Base-by-base conservation (phyloP, 1,140 invertebrate species). In the Tetraneura akinire region DNA sequence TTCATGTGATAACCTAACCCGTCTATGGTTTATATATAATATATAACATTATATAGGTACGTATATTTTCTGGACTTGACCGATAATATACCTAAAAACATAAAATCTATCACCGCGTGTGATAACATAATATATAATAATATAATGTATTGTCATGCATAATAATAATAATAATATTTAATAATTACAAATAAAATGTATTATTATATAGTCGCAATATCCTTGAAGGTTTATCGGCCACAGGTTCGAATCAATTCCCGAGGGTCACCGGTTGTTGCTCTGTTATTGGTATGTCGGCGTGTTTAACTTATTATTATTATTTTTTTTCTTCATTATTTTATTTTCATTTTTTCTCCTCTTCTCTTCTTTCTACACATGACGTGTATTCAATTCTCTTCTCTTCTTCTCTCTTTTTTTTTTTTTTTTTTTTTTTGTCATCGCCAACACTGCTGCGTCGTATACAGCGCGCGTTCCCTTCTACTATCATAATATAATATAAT, bases 201-300 rank as follows among this genome's bases (percentile, higher is more conserved):
- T 16, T 29, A 32, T n/a, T 29, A 29, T 16, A 4, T 18, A 16
- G 18, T 16, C 29, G 11, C 26, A 29, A 51, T 23, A 45, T 73
- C 18, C 51, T 73, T 73, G 70, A 73, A 73, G 70, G 70, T 73
- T 73, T 73, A 73, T 73, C 70, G 70, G 70, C 70, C 70, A 73
- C 70, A 64, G 70, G 47, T 73, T 73, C 70, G 51, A 73, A 53
- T 51, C 49, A 13, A 55, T 73, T 37, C 9, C 49, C 6, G 70
- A 73, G 70, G 49, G 70, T 73, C 70, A 53, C 70, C 70, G 26
- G 29, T 26, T 73, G 70, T 51, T 53, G 70, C 26, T 53, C 26
- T 51, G n/a, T 13, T 29, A 37, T 13, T 29, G 68, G 68, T 73
- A 71, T 51, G 70, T 53, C 70, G 70, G 70, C 21, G 66, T 70